Conservation (phyloP, 53 echinoderm and acorn worm species). For the Zoroaster sp. region DNA sequence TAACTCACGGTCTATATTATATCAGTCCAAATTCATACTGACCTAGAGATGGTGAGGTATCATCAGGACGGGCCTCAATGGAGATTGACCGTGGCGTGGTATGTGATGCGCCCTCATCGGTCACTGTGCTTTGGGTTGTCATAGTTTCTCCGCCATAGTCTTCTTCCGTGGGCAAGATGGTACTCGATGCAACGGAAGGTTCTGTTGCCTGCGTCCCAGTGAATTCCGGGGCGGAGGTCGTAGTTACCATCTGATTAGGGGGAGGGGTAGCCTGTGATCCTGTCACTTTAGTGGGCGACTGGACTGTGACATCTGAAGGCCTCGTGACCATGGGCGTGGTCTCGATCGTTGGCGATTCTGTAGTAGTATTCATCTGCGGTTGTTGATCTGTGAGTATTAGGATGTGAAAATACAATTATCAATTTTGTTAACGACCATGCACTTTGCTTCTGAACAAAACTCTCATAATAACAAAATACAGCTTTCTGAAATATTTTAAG, state of each 20-base stretch:
- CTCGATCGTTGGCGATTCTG: background rate
- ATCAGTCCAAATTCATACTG: background rate
- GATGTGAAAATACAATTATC: background rate
- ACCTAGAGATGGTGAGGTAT: background rate
- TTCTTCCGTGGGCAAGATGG: background rate
- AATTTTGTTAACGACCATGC: no score
- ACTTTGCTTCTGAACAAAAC: no score
- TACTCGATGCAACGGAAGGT: background rate
- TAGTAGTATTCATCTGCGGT: background rate
- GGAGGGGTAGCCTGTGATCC: background rate
- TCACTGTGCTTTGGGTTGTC: background rate
- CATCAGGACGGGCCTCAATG: background rate
- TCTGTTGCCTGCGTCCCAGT: background rate
- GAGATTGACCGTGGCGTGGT: constrained; percentile 14
- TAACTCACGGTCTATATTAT: no score
- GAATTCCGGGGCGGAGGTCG: background rate
- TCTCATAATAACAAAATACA: no score
- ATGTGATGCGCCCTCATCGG: background rate
- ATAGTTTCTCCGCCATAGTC: background rate
- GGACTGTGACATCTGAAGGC: background rate
- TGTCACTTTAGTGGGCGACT: background rate
- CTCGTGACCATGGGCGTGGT: background rate
- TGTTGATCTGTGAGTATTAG: background rate
- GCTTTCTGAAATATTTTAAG: no score
- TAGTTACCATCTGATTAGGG: background rate